phyloP scores from a whole-genome alignment of 2,797 vertebrate species.

The Psittacula derbiana region DNA sequence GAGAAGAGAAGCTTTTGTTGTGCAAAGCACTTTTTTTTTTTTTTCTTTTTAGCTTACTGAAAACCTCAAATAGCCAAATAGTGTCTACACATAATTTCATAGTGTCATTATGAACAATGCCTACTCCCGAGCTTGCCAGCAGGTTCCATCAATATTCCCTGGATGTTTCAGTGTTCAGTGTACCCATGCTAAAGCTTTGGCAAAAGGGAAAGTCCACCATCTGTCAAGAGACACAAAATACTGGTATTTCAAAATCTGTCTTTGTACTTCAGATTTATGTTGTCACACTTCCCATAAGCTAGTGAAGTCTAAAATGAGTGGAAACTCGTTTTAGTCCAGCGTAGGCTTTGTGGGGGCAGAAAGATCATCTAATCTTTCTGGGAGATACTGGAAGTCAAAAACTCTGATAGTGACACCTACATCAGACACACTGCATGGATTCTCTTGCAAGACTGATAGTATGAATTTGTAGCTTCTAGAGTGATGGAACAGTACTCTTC shows the following conservation, averaged over 20 bases:
- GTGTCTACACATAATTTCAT: neutral
- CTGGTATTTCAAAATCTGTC: neutral
- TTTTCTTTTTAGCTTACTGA: neutral
- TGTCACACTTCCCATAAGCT: neutral
- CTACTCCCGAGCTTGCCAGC: neutral
- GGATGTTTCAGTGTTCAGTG: neutral
- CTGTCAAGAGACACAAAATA: neutral
- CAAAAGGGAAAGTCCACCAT: neutral
- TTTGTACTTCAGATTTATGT: neutral
- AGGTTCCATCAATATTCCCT: neutral
- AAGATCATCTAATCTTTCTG: neutral
- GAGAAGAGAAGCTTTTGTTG: neutral
- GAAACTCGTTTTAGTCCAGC: fast-evolving
- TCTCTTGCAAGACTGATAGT: neutral
- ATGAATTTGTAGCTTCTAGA: neutral
- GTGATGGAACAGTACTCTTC: neutral
- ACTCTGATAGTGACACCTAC: neutral
- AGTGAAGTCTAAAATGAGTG: neutral
- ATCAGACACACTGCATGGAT: neutral
- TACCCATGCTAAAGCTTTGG: neutral
- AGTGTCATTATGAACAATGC: neutral
- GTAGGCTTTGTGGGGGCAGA: neutral
- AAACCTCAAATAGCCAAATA: neutral
- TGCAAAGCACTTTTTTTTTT: neutral
- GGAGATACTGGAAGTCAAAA: neutral